phyloP scores from a whole-genome alignment of 2,113 vertebrate species.

The Perca schrenkii region DNA sequence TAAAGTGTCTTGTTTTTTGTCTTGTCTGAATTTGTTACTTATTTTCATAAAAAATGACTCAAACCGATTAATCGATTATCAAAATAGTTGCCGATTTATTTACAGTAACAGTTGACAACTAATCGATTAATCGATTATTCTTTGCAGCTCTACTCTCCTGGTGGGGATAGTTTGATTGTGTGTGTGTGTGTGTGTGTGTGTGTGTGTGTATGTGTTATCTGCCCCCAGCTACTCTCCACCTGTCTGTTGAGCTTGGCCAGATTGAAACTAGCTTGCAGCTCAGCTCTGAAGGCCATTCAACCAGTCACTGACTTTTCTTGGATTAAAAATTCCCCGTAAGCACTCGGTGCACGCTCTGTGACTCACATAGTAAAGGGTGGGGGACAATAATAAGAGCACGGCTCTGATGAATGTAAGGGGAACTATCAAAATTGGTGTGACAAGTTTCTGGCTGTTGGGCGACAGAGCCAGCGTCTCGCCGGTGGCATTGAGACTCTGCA shows the following conservation, averaged over 20 bases:
- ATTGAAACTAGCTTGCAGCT: slow-evolving; percentile 15
- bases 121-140: no score
- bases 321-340: slow-evolving; percentile 32
- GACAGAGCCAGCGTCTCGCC: slow-evolving; percentile 8
- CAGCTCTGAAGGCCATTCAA: slow-evolving; percentile 48
- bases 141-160: no score
- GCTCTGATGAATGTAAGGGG: slow-evolving; percentile 76
- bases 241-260: slow-evolving; percentile 27
- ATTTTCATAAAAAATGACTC: no score
- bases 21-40: no score
- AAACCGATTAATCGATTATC: no score
- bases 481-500: not conserved
- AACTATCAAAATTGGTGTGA: slow-evolving; percentile 68
- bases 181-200: not conserved
- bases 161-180: no score
- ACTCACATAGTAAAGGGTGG: slow-evolving; percentile 67
- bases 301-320: slow-evolving; percentile 30
- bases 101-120: no score
- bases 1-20: no score
- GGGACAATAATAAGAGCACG: slow-evolving; percentile 61
- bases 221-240: slow-evolving; percentile 34
- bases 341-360: slow-evolving; percentile 3
- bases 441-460: slow-evolving; percentile 53
- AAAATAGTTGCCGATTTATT: no score
- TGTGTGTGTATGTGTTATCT: slow-evolving; percentile 16